Base-by-base conservation (phyloP, 1,140 invertebrate genomes). In the Aphidius gifuensis region DNA sequence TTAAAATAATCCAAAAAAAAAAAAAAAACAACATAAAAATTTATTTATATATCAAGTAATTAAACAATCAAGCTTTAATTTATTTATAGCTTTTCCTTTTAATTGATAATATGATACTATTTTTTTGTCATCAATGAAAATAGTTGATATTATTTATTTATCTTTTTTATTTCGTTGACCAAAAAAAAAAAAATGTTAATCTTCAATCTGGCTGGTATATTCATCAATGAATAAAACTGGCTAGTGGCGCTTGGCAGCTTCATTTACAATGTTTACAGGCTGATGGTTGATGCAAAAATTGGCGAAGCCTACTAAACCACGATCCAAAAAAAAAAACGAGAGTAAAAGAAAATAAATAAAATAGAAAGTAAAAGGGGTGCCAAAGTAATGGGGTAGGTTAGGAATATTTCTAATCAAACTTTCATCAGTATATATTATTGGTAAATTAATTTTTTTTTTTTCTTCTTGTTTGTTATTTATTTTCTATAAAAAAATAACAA, bases 381-480 rank as follows among this genome's bases (percentile, higher is more conserved):
- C 75, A 74, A 77, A 78, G 70, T 74, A 67, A 71, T 77, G 69
- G 72, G 73, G 70, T 77, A 74, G 74, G 73, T 76, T 75, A 76
- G 72, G 72, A 67, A 70, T 67, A 72, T 67, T 48, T 54, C 54
- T 44, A 44, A 49, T 48, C 46, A 39, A 56, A 56, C 49, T 53
- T 42, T 49, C 49, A 44, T 57, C 57, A 16, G 23, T 32, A 32
- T 32, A 32, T 16, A 16, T 16, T 16, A 16, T 16, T 16, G 1
- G 16, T 16, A 0, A 16, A 16, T 16, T 16, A 0, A 16, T 16
- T 16, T 16, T 16, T 16, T 16, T 16, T 16, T 16, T 16, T 16
- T 16, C 16, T 16, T 16, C 1, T 16, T 16, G 16, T 16, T 16
- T 1, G 16, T 16, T 16, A 16, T 16, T 16, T 16, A 16, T 16